A percentile compares a stretch with the other conserved stretches of the same genome.
Evolutionary conservation across 2,113 vertebrate genomes (phyloP).

Genomic region (Crotalus tigris): DNA sequence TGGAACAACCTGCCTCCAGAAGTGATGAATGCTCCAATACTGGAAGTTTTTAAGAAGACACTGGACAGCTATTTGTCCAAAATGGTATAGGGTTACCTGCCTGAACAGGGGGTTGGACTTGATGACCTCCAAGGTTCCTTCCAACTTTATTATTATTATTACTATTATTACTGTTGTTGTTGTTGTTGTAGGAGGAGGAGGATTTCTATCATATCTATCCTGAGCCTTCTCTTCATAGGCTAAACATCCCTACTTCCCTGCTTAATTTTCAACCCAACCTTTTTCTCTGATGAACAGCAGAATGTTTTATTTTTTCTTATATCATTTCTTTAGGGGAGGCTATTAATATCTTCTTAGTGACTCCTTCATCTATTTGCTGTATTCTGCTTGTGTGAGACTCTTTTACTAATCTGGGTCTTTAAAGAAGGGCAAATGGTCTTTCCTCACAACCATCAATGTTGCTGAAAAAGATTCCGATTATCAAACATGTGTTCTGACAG

Average conservation of each 20-base stretch:
- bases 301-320: neutral
- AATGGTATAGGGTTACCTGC: no score
- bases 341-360: neutral
- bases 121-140: no score
- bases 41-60: no score
- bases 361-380: neutral
- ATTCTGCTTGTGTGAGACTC: neutral
- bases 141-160: no score
- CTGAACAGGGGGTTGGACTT: no score
- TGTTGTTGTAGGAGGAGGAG: neutral
- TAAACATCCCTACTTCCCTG: neutral
- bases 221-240: neutral
- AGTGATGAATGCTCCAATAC: no score
- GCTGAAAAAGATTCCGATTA: neutral
- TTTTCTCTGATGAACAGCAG: neutral
- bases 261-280: neutral
- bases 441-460: no score
- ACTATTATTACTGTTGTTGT: no score
- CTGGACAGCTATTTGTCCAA: no score
- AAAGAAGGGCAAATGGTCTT: neutral
- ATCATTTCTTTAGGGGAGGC: neutral
- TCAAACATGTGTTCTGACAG: neutral
- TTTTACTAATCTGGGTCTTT: neutral
- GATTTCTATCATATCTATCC: neutral
- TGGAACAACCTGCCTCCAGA: no score